Base-by-base conservation (phyloP, 1,140 invertebrate species). In the Atta cephalotes region DNA sequence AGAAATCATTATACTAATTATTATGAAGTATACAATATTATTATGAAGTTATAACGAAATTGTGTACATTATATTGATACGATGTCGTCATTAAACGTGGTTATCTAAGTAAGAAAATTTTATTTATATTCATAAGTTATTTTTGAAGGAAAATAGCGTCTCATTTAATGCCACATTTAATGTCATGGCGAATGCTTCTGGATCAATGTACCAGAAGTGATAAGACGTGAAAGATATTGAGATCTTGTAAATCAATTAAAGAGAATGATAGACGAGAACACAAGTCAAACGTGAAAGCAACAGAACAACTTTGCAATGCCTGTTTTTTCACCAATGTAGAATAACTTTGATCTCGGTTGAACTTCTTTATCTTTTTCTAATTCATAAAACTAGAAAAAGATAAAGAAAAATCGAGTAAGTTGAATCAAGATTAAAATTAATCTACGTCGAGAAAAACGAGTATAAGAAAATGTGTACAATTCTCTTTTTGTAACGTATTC, bases 131-230 rank as follows among this genome's bases (percentile, higher is more conserved):
- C 4, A n/a, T 18, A 53, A 7, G 10, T 76, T 28, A 51, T 72
- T 16, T 53, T 28, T 9, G 6, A 53, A 71, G 18, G 12, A 56
- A 31, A 53, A 16, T n/a, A 76, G 21, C 39, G 14, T 4, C 70
- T n/a, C n/a, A 14, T 45, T 49, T 51, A 71, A 49, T n/a, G 39
- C 14, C 49, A 72, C 21, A 1, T 51, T 68, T 21, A 68, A 12
- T 35, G 21, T 16, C 28, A 9, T 31, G 56, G 56, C 35, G 74
- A 45, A 45, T 12, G 49, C 12, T 77, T 28, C 16, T 31, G 39
- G 65, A 81, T 3, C 62, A 66, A 66, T 79, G 45, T 79, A 45
- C 16, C 28, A 60, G 68, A 82, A 72, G 39, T 49, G 80, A 82
- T 62, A 74, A 82, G 68, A 72, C 25, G 62, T 10, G 49, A 45